Evolutionary conservation across 2,888 invertebrate genomes (phyloP), one percentile per base, ranked within the genome.

Genomic region (Synanthedon vespiformis): DNA sequence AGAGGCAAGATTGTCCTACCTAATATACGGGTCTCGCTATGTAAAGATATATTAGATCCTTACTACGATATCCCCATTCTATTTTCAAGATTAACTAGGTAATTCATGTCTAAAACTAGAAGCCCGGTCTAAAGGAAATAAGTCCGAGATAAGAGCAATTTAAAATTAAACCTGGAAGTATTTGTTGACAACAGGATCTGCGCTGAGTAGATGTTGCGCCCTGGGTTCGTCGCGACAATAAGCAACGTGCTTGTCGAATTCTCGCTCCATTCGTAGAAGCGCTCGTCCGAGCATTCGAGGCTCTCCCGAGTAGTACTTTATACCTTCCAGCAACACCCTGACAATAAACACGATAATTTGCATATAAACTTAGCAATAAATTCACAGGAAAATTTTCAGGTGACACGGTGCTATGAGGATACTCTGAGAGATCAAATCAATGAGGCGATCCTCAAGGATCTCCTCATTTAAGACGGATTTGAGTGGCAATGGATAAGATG

Each of bases 161-260:
- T 44, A 44, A 44, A n/a, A 44, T 3, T 13, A 13, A 12, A 95
- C 96, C 89, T 95, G 93, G 75, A 95, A 96, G 80, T 92, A 95
- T 62, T 93, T 92, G 61, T 89, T 89, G 53, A 93, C 92, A 51
- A 89, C 89, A 18, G 91, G 89, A 61, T 93, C 93, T 50, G 88
- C 85, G 56, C 90, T 90, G 47, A 97, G 89, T 64, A 96, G 91
- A 56, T 93, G 92, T 72, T 96, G 94, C 18, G 96, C 95, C 41
- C 90, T 80, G 4, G 95, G 94, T 78, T 96, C 95, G 74, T 95
- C 94, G 72, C 93, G 92, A 77, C 95, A 96, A 82, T 96, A 97
- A 53, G 92, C 92, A 50, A 96, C 96, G 79, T 97, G 97, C 72
- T 95, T 95, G 86, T 97, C 97, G 75, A 97, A 97, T 84, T 97